Base-by-base conservation (phyloP, 2,797 vertebrate genomes). In the Geotrypetes seraphini region DNA sequence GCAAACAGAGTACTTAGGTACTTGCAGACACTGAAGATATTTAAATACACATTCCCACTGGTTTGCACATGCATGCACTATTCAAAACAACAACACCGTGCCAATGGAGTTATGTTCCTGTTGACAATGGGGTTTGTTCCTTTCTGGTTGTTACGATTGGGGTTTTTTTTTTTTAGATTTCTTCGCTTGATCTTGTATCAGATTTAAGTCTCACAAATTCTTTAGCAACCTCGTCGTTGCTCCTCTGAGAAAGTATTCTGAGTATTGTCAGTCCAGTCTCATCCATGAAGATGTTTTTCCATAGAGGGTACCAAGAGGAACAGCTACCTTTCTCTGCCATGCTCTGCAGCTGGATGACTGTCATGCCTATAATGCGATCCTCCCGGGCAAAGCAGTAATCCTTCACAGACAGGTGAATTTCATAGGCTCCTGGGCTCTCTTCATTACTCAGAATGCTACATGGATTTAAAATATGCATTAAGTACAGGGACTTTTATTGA, bases 331-430 rank as follows among this genome's bases (percentile, higher is more conserved):
- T 84, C 33, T 94, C 92, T 0, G 68, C 78, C 31, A 96, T 70
- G 56, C 69, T 81, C 14, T 78, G 72, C 31, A 99, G 85, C 69
- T 87, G 93, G 57, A 99, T 88, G 15, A 98, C 92, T 0, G 91
- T 84, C 90, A 97, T 88, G 36, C 96, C 96, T 1, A 99, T 78
- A 28, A 96, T 16, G 23, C 89, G 87, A 50, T 99, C 96, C 56
- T 99, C 95, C 1, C 96, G 80, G 9, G 96, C 96, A 10, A 98
- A 99, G 82, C 96, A 99, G 73, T 99, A 99, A 71, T 99, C 96
- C 63, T 98, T 99, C 39, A 97, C 92, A 0, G 90, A 91, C 16
- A 99, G 57, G 51, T 98, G 95, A 28, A 99, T 85, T 53, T 99
- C 96, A 5, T 94, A 97, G 49, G 75, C 75, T 41, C 85, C 85